A percentile compares a stretch with the other conserved stretches of the same genome.
Conservation (phyloP, 2,113 vertebrate species). For the Sclerurus mexicanus region DNA sequence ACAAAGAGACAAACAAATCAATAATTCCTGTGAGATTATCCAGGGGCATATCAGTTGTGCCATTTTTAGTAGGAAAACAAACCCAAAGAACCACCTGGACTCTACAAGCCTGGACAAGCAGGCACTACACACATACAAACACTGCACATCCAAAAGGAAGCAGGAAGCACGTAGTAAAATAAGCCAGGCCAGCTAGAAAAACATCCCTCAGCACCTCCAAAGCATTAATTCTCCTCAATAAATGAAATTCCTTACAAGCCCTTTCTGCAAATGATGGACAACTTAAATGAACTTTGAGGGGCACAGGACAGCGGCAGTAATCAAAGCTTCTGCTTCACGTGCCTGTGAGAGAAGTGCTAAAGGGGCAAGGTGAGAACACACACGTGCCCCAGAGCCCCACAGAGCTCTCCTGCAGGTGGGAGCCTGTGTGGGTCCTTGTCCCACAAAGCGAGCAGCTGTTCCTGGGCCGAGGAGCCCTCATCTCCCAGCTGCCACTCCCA, state of each 20-base stretch:
- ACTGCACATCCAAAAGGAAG: not conserved
- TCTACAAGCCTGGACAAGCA: not conserved
- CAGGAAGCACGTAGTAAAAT: not conserved
- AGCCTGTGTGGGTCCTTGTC: not conserved
- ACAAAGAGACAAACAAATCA: not conserved
- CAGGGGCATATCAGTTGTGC: not conserved
- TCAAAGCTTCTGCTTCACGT: not conserved
- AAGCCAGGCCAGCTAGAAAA: not conserved
- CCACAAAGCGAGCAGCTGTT: fast-evolving
- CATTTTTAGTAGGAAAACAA: not conserved
- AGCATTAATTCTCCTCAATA: not conserved
- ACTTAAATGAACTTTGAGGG: not conserved
- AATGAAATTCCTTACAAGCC: not conserved
- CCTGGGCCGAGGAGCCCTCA: not conserved
- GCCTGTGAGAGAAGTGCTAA: not conserved
- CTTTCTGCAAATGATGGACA: not conserved
- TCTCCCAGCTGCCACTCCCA: not conserved
- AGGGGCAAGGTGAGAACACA: not conserved
- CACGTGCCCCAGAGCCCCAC: fast-evolving
- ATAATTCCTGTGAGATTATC: not conserved
- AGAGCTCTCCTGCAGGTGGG: fast-evolving
- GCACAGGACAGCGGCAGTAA: not conserved
- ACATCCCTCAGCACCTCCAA: not conserved
- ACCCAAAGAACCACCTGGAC: not conserved
- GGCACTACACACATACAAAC: not conserved